phyloP scores from a whole-genome alignment of 2,888 invertebrate species.

The Prosopocoilus inquinatus region DNA sequence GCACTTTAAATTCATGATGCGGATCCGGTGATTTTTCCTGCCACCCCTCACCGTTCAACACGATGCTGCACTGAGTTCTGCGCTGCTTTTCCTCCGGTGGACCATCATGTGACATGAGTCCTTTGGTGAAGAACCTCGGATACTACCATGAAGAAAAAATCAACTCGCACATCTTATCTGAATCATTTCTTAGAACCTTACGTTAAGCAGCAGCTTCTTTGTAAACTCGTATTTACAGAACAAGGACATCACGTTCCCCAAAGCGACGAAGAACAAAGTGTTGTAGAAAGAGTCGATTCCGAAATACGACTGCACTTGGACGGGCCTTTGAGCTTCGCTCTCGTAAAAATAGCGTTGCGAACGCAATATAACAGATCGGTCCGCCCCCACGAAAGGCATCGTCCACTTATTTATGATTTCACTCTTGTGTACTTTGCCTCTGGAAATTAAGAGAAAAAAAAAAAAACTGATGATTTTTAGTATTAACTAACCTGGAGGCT shows the following conservation, averaged over 20 bases:
- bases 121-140: conserved; percentile 64
- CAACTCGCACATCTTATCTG: not conserved
- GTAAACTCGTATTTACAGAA: conserved; percentile 62
- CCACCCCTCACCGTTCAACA: conserved; percentile 81
- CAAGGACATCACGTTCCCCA: conserved; percentile 61
- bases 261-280: conserved; percentile 54
- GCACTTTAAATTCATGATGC: conserved; percentile 56
- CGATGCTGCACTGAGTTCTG: conserved; percentile 63
- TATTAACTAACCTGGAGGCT: conserved; percentile 51
- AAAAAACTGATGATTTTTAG: not conserved
- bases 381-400: conserved; percentile 79
- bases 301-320: conserved; percentile 73
- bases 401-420: conserved; percentile 25
- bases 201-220: conserved; percentile 63
- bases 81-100: conserved; percentile 63
- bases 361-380: conserved; percentile 77
- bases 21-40: conserved; percentile 58
- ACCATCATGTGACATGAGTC: conserved; percentile 65
- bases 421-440: conserved; percentile 24
- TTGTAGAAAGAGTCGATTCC: conserved; percentile 52
- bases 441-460: conserved; percentile 10
- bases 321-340: conserved; percentile 67
- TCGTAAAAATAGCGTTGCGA: conserved; percentile 76
- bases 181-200: conserved; percentile 37
- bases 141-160: conserved; percentile 26